These are phyloP conservation scores for Squalus acanthias DNA, from an alignment of 2,797 vertebrate species.

Conservation along the genomic window DNA sequence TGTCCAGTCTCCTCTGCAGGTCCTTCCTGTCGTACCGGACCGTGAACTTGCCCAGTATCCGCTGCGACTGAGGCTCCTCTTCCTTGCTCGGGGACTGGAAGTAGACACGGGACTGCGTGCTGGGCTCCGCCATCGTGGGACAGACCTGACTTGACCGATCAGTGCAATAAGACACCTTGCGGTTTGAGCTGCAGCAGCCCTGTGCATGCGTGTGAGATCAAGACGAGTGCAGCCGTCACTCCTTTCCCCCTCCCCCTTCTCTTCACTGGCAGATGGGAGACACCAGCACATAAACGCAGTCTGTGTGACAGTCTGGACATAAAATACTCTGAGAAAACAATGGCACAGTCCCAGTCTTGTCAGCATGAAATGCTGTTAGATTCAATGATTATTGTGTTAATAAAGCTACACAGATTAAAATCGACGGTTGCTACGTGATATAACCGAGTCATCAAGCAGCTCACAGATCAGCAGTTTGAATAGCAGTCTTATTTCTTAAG, in stretches of 20 bases:
- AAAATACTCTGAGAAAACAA: neutral
- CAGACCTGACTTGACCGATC: neutral
- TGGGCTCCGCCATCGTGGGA: conserved; percentile 57
- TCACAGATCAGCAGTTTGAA: neutral
- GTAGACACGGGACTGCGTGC: conserved; percentile 76
- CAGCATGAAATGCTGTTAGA: neutral
- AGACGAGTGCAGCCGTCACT: neutral
- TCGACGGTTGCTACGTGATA: neutral
- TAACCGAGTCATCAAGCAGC: neutral
- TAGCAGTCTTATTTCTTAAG: neutral
- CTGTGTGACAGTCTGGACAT: conserved; percentile 19
- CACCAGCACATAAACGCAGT: neutral
- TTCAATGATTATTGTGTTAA: neutral
- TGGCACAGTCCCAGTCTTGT: neutral
- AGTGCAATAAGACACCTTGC: neutral
- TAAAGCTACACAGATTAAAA: neutral
- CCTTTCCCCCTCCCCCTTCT: neutral
- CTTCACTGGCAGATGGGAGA: conserved; percentile 14
- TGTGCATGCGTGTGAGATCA: neutral
- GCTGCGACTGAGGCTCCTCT: conserved; percentile 67
- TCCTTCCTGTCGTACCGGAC: conserved; percentile 92
- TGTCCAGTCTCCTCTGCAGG: conserved; percentile 85
- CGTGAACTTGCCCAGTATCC: conserved; percentile 84
- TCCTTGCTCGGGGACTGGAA: conserved; percentile 70
- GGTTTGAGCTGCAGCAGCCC: neutral